Conservation (phyloP, 2,888 invertebrate genomes). For the Drosophila anomalipes region DNA sequence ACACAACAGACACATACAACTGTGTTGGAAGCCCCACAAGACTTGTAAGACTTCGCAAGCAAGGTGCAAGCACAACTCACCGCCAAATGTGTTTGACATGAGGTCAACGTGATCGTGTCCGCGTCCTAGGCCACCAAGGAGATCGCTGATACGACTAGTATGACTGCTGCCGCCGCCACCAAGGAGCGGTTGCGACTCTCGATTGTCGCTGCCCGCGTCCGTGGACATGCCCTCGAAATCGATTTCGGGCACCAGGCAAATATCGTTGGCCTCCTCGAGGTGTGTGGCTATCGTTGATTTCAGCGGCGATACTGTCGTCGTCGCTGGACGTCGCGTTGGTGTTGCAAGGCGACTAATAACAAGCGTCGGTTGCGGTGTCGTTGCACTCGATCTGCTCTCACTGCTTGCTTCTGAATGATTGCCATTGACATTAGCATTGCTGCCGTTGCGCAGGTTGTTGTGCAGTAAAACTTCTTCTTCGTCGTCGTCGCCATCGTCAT, state of each 20-base stretch:
- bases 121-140: constrained; percentile 85
- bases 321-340: constrained; percentile 52
- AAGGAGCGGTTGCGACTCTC: constrained; percentile 97
- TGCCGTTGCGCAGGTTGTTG: constrained; percentile 31
- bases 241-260: constrained; percentile 92
- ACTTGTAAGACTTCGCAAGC: constrained; percentile 35
- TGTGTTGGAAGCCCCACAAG: constrained; percentile 42
- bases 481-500: constrained; percentile 41
- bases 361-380: constrained; percentile 37
- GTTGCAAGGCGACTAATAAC: constrained; percentile 60
- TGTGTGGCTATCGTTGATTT: constrained; percentile 47
- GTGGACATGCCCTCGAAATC: constrained; percentile 91
- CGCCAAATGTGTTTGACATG: constrained; percentile 94
- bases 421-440: constrained; percentile 48
- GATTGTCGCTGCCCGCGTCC: constrained; percentile 93
- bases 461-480: constrained; percentile 51
- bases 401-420: constrained; percentile 46
- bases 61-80: constrained; percentile 85
- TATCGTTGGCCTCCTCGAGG: constrained; percentile 87
- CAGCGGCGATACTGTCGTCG: constrained; percentile 69
- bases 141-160: constrained; percentile 88
- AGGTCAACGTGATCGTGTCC: constrained; percentile 89
- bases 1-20: constrained; percentile 7
- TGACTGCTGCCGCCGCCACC: constrained; percentile 94
- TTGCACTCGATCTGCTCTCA: constrained; percentile 47